phyloP scores from a whole-genome alignment of 2,113 vertebrate species.

The Atrichornis clamosus region DNA sequence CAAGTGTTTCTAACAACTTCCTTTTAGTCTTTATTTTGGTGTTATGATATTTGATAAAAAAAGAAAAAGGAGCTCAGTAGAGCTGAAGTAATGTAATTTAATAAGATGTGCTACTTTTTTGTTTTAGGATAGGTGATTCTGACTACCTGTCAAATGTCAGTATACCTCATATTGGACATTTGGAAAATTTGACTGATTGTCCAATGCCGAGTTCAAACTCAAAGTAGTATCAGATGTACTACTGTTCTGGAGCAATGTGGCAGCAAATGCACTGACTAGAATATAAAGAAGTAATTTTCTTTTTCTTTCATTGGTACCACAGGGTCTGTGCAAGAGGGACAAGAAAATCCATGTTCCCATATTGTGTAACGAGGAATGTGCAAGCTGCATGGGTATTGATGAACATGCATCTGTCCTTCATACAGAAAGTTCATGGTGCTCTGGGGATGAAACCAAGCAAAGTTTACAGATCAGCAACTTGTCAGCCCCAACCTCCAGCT shows the following conservation, averaged over 20 bases:
- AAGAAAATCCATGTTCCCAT: neutral
- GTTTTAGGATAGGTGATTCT: neutral
- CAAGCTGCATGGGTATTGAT: neutral
- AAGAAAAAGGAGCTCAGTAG: neutral
- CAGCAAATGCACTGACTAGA: neutral
- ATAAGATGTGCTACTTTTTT: neutral
- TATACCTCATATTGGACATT: neutral
- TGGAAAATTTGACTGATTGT: neutral
- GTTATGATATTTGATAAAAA: neutral
- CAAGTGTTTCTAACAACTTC: neutral
- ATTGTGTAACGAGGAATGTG: neutral
- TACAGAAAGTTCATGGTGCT: constrained; percentile 11
- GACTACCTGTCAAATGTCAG: neutral
- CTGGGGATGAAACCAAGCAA: constrained; percentile 40
- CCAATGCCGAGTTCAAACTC: neutral
- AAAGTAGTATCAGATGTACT: neutral
- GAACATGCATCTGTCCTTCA: neutral
- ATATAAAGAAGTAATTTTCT: neutral
- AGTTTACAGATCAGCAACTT: constrained; percentile 54
- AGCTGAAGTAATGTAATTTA: neutral
- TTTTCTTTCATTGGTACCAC: neutral
- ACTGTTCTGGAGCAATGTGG: neutral
- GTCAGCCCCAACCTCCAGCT: constrained; percentile 10
- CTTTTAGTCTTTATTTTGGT: neutral
- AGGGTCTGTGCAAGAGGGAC: neutral